These are phyloP conservation scores for Drosophila neutralis DNA, from an alignment of 2,888 invertebrate species.

Conservation along the genomic window DNA sequence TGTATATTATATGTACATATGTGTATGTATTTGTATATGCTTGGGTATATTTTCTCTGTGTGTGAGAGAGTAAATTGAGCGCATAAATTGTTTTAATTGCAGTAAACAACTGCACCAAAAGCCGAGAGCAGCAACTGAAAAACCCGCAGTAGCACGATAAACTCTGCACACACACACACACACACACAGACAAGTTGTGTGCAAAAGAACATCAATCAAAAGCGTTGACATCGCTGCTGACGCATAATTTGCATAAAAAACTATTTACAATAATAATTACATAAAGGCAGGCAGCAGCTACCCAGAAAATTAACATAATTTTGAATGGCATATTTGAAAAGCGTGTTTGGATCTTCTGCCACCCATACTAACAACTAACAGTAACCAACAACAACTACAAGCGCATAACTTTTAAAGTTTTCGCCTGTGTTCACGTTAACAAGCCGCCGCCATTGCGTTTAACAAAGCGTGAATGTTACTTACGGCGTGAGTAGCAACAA, in stretches of 20 bases:
- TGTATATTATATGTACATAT: neutral
- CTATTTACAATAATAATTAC: conserved; percentile 78
- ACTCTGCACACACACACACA: conserved; percentile 6
- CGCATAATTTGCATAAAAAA: conserved; percentile 70
- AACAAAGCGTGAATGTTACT: conserved; percentile 74
- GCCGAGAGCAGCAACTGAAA: conserved; percentile 32
- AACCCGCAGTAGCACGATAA: conserved; percentile 18
- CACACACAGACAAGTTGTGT: conserved; percentile 10
- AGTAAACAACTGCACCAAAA: conserved; percentile 56
- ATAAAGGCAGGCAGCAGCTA: conserved; percentile 26
- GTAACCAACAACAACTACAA: conserved; percentile 2
- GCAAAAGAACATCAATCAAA: conserved; percentile 65
- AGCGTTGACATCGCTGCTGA: conserved; percentile 59
- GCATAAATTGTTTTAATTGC: conserved; percentile 78
- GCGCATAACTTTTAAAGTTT: conserved; percentile 56
- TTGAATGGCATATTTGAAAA: conserved; percentile 63
- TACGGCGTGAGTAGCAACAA: conserved; percentile 40
- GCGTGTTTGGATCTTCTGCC: conserved; percentile 34
- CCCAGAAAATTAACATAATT: conserved; percentile 70
- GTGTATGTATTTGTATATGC: neutral
- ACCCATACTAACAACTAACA: conserved; percentile 18
- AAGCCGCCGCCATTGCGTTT: conserved; percentile 67
- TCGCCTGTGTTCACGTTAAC: conserved; percentile 68
- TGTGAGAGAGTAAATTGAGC: conserved; percentile 66
- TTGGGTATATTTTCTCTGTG: neutral